phyloP scores from a whole-genome alignment of 2,113 vertebrate species.

The Alaudala cheleensis region DNA sequence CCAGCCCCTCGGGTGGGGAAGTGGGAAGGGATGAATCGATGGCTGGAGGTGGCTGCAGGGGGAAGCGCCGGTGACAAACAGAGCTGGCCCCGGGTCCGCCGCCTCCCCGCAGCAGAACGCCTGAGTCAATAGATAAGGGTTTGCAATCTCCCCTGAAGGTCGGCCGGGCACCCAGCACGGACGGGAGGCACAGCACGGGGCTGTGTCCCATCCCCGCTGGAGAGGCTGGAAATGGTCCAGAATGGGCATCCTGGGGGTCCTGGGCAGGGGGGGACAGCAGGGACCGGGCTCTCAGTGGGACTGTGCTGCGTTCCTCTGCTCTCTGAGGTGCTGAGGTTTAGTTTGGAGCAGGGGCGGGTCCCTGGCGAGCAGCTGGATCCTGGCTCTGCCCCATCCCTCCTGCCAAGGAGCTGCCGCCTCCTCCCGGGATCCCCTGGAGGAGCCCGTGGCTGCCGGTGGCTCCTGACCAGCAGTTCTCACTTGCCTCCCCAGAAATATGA shows the following conservation, averaged over 20 bases:
- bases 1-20: not conserved
- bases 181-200: not conserved
- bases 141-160: constrained; percentile 59
- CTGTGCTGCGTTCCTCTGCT: not conserved
- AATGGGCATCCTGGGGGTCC: not conserved
- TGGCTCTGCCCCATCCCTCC: rapidly evolving
- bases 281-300: rapidly evolving
- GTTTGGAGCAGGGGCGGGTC: not conserved
- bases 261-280: not conserved
- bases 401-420: not conserved
- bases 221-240: not conserved
- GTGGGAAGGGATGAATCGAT: not conserved
- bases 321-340: not conserved
- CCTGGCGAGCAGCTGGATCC: not conserved
- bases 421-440: not conserved
- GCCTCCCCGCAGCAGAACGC: constrained; percentile 38
- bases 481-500: not conserved
- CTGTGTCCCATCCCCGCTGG: rapidly evolving
- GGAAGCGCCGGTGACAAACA: not conserved
- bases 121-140: constrained; percentile 59
- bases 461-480: rapidly evolving
- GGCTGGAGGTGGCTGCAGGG: constrained; percentile 4
- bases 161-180: not conserved
- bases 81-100: not conserved
- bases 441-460: not conserved